phyloP scores from a whole-genome alignment of 35 echinoderm and acorn worm species.

The Lytechinus variegatus region DNA sequence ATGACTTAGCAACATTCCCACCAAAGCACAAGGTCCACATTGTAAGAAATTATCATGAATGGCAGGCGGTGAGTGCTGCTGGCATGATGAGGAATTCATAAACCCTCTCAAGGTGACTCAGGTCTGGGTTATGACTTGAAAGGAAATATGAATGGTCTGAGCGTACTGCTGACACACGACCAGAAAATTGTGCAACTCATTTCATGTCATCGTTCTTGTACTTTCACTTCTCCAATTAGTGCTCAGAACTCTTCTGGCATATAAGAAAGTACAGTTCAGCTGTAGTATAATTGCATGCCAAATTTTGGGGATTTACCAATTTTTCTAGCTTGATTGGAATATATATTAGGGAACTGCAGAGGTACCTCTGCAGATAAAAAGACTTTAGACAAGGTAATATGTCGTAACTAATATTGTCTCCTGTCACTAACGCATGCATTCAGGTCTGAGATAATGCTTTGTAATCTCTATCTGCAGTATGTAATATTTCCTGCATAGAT shows the following conservation, averaged over 20 bases:
- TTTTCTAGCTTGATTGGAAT: not conserved
- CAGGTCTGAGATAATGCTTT: not conserved
- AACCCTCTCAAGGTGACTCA: not conserved
- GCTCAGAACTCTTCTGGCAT: not conserved
- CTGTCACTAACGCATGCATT: too few species aligned
- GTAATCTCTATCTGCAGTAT: not conserved
- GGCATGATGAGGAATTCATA: not conserved
- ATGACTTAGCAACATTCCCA: not conserved
- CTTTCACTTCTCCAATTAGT: not conserved
- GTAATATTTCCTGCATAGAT: not conserved
- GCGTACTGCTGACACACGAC: slow-evolving; percentile 1
- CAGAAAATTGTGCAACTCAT: slow-evolving; percentile 5
- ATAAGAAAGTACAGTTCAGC: not conserved
- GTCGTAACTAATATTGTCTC: not conserved
- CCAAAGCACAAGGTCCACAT: not conserved
- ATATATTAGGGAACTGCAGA: not conserved
- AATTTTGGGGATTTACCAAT: not conserved
- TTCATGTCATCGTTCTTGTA: not conserved
- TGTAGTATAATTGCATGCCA: not conserved
- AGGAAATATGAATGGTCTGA: slow-evolving; percentile 12
- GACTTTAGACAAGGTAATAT: not conserved
- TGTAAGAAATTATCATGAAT: not conserved
- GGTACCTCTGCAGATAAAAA: not conserved
- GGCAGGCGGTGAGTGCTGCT: not conserved
- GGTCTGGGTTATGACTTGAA: not conserved